Conservation (phyloP, 1,140 invertebrate genomes). For the Drosophila tristis region DNA sequence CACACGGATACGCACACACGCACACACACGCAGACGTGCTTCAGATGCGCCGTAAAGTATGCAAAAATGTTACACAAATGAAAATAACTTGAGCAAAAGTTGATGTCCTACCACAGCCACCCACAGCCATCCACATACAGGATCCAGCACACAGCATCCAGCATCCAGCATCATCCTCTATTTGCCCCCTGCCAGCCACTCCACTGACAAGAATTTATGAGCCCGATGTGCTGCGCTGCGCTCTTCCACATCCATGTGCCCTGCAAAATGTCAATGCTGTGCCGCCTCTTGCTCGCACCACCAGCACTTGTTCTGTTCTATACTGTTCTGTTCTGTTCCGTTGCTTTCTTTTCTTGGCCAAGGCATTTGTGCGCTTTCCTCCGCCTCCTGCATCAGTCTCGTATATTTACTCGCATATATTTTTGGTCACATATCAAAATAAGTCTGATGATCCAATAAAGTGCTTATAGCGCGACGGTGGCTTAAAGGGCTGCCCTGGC, state of each 20-base stretch:
- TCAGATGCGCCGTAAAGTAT: slow-evolving; percentile 77
- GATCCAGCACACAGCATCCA: not conserved
- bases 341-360: not conserved
- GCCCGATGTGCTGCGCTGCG: slow-evolving; percentile 45
- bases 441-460: slow-evolving; percentile 83
- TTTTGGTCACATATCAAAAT: slow-evolving; percentile 77
- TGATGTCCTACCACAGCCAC: slow-evolving; percentile 41
- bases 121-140: slow-evolving; percentile 2
- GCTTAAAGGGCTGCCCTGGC: slow-evolving; percentile 54
- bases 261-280: slow-evolving; percentile 78
- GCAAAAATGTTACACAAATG: slow-evolving; percentile 80
- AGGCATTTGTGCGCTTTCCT: too few relatives aligned
- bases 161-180: not conserved
- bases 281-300: slow-evolving; percentile 8
- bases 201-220: slow-evolving; percentile 78
- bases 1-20: not conserved
- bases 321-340: not conserved
- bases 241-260: slow-evolving; percentile 3
- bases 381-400: not conserved
- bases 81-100: slow-evolving; percentile 78
- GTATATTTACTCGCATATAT: slow-evolving; percentile 21
- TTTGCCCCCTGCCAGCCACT: slow-evolving; percentile 9
- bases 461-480: slow-evolving; percentile 75
- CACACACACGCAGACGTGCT: slow-evolving; percentile 52
- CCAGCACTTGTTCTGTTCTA: not conserved